A percentile compares a stretch with the other conserved stretches of the same genome.
Evolutionary conservation across 2,888 invertebrate species (phyloP).

Genomic region (Agelastica alni): DNA sequence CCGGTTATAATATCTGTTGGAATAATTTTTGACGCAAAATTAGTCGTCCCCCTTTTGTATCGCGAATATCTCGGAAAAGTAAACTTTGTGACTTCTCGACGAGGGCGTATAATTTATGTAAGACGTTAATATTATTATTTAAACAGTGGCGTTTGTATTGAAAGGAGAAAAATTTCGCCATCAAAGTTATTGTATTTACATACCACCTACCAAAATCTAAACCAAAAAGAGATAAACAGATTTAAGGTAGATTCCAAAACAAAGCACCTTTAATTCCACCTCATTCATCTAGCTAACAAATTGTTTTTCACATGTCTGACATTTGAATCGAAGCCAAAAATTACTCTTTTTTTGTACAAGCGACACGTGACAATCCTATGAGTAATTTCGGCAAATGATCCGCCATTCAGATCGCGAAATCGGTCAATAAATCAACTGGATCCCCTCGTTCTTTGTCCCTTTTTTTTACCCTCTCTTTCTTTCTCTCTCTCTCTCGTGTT

Average conservation of each 20-base stretch:
- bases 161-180: too few species aligned
- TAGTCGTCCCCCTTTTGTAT: too few species aligned
- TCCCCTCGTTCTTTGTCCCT: not conserved
- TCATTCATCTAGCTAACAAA: slow-evolving; percentile 2
- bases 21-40: too few species aligned
- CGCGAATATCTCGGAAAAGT: too few species aligned
- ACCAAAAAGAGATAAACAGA: too few species aligned
- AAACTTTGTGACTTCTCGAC: too few species aligned
- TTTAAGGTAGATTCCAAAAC: slow-evolving; percentile 3
- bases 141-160: too few species aligned
- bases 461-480: not conserved
- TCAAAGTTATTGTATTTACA: too few species aligned
- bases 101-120: too few species aligned
- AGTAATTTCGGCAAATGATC: slow-evolving; percentile 15
- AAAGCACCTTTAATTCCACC: not conserved
- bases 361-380: slow-evolving; percentile 13
- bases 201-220: too few species aligned
- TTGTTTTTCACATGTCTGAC: slow-evolving; percentile 2
- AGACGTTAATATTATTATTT: too few species aligned
- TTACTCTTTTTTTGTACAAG: slow-evolving; percentile 1
- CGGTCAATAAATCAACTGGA: slow-evolving; percentile 4
- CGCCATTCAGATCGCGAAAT: slow-evolving; percentile 10
- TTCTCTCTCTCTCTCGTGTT: not conserved
- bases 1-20: too few species aligned
- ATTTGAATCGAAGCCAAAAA: slow-evolving; percentile 11